Conservation (phyloP, 2,888 invertebrate genomes). For the Phasia obesa region DNA sequence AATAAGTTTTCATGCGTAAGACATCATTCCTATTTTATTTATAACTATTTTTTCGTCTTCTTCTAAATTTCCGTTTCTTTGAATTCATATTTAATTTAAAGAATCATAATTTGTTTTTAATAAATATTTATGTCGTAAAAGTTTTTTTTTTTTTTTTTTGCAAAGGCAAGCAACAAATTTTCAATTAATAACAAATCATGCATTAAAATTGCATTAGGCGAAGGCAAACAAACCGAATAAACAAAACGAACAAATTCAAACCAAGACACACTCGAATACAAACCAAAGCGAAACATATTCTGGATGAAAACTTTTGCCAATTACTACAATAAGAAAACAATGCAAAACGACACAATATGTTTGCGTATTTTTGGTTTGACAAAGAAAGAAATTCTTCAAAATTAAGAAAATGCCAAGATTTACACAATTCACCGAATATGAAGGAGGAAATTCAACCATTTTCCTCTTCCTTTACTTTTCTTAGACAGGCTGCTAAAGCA, state of each 20-base stretch:
- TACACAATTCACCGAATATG: slow-evolving; percentile 33
- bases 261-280: slow-evolving; percentile 10
- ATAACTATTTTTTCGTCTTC: not conserved
- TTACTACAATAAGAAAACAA: slow-evolving; percentile 63
- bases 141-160: slow-evolving; percentile 52
- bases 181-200: slow-evolving; percentile 82
- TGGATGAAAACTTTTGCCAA: slow-evolving; percentile 61
- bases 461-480: slow-evolving; percentile 36
- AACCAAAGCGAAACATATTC: slow-evolving; percentile 44
- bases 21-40: not conserved
- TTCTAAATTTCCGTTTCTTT: slow-evolving; percentile 41
- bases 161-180: slow-evolving; percentile 70
- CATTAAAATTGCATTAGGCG: slow-evolving; percentile 81
- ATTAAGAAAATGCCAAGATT: slow-evolving; percentile 60
- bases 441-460: not conserved
- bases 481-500: not conserved
- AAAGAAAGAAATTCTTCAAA: slow-evolving; percentile 46
- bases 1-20: not conserved
- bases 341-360: slow-evolving; percentile 67
- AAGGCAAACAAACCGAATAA: slow-evolving; percentile 41
- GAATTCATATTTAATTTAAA: slow-evolving; percentile 28
- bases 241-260: slow-evolving; percentile 33
- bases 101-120: slow-evolving; percentile 60
- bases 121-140: slow-evolving; percentile 58
- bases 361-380: slow-evolving; percentile 32